Evolutionary conservation across 2,797 vertebrate species (phyloP).

Genomic region (Holocentrus rufus): DNA sequence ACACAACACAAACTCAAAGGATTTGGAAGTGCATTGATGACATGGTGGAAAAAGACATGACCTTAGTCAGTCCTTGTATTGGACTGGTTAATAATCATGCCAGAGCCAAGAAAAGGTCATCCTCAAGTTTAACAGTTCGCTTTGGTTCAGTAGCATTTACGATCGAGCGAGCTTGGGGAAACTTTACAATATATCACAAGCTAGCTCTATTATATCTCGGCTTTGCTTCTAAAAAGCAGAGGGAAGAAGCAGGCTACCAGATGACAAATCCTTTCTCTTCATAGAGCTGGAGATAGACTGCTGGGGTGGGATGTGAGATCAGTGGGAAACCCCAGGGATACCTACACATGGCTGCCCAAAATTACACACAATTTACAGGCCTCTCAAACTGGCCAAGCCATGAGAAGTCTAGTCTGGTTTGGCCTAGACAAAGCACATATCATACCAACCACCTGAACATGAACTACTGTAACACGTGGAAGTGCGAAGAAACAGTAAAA

Average conservation of each 20-base stretch:
- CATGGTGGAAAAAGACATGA: constrained; percentile 61
- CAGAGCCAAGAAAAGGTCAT: constrained; percentile 67
- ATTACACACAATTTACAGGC: constrained; percentile 54
- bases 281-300: constrained; percentile 72
- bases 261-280: constrained; percentile 81
- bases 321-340: constrained; percentile 75
- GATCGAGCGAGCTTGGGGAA: constrained; percentile 69
- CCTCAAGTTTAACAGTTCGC: constrained; percentile 63
- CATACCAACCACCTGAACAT: constrained; percentile 24
- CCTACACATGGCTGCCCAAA: constrained; percentile 64
- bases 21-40: constrained; percentile 52
- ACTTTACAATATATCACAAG: constrained; percentile 75
- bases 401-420: not conserved
- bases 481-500: not conserved
- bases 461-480: not conserved
- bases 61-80: constrained; percentile 66
- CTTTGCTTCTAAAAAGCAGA: constrained; percentile 67
- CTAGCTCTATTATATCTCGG: constrained; percentile 51
- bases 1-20: constrained; percentile 16
- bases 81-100: constrained; percentile 67
- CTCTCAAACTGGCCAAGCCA: constrained; percentile 2
- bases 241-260: constrained; percentile 73
- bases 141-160: constrained; percentile 65
- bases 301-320: constrained; percentile 73
- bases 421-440: constrained; percentile 26